Conservation (phyloP, 2,888 invertebrate species). For the Neuroscelio doddi region DNA sequence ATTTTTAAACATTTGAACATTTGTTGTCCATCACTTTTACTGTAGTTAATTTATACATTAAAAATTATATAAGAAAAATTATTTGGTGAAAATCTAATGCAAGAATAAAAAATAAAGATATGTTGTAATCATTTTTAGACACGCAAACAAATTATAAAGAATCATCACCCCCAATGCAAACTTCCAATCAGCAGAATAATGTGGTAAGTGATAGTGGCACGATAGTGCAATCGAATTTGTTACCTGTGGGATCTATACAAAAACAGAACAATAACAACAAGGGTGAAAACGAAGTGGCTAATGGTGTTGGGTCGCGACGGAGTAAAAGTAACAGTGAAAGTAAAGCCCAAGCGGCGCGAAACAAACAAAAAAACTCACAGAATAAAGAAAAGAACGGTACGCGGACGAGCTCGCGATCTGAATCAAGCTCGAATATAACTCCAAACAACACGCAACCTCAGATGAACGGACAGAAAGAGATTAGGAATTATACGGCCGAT, state of each 20-base stretch:
- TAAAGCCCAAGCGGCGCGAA: conserved; percentile 74
- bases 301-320: conserved; percentile 66
- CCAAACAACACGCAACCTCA: conserved; percentile 48
- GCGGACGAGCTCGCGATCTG: conserved; percentile 68
- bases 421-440: conserved; percentile 53
- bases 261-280: conserved; percentile 72
- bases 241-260: conserved; percentile 52
- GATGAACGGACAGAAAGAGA: conserved; percentile 62
- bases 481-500: conserved; percentile 56
- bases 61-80: too few species aligned
- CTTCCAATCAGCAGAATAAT: conserved; percentile 53
- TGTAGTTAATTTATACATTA: too few species aligned
- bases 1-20: too few species aligned
- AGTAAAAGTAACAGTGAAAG: conserved; percentile 70
- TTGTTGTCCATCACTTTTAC: too few species aligned
- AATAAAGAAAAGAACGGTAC: conserved; percentile 69
- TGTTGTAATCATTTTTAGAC: too few species aligned
- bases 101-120: too few species aligned
- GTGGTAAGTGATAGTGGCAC: conserved; percentile 54
- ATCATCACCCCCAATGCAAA: conserved; percentile 60
- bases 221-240: conserved; percentile 56
- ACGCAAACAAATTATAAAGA: conserved; percentile 66
- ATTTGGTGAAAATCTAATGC: too few species aligned
- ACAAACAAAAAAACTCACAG: conserved; percentile 74
- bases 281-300: conserved; percentile 56